These are phyloP conservation scores for Pseudorhiza aurosa DNA, from an alignment of 30 jellyfish, hydroid and myxozoan species.

Conservation along the genomic window DNA sequence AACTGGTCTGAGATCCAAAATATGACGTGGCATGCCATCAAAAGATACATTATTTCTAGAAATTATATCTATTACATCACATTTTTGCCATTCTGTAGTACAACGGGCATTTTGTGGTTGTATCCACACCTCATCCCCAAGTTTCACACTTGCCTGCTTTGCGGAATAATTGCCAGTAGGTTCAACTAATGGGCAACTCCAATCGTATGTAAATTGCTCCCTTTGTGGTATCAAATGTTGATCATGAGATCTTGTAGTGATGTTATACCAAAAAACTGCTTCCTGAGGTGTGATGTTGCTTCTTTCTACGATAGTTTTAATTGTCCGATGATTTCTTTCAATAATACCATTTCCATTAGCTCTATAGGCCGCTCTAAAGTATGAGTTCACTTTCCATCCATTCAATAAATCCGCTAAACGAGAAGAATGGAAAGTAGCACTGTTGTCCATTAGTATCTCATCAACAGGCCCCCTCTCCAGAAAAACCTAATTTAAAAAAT, in stretches of 20 bases:
- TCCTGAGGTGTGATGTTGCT: background rate
- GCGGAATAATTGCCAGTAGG: too few species aligned
- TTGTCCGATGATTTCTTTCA: conserved; percentile 6
- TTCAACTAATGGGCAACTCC: too few species aligned
- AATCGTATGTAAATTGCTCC: too few species aligned
- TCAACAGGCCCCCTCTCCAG: background rate
- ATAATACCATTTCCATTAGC: background rate
- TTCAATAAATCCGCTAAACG: background rate
- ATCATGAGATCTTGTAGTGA: background rate
- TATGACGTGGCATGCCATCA: too few species aligned
- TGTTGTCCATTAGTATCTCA: background rate
- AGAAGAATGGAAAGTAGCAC: background rate
- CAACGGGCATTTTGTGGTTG: too few species aligned
- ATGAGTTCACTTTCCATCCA: background rate
- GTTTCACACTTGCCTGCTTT: too few species aligned
- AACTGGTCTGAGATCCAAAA: too few species aligned
- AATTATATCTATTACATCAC: too few species aligned
- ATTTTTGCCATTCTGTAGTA: too few species aligned
- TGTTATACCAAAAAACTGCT: conserved; percentile 8
- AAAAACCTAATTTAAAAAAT: background rate
- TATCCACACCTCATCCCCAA: too few species aligned
- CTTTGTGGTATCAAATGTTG: too few species aligned
- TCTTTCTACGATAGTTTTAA: background rate
- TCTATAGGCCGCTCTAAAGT: background rate
- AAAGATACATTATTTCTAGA: too few species aligned